Percentiles rank a stretch among this genome's conserved stretches.
phyloP scores from a whole-genome alignment of 2,113 vertebrate species.

The Podilymbus podiceps region DNA sequence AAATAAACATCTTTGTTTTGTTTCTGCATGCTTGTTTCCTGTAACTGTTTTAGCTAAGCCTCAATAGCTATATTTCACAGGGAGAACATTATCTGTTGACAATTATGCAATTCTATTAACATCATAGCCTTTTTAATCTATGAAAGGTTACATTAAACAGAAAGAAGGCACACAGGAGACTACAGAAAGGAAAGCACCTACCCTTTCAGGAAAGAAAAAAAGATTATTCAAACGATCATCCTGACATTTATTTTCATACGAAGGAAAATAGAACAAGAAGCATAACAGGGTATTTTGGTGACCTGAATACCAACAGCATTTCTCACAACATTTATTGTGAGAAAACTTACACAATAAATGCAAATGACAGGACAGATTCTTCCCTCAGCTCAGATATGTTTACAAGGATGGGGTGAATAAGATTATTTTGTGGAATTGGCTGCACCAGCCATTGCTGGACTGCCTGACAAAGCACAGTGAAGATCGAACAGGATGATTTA shows the following conservation, averaged over 20 bases:
- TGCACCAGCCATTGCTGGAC: background rate
- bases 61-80: constrained; percentile 57
- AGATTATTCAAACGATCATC: constrained; percentile 32
- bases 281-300: background rate
- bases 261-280: constrained; percentile 40
- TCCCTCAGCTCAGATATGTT: background rate
- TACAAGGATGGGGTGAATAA: background rate
- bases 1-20: constrained; percentile 70
- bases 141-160: constrained; percentile 56
- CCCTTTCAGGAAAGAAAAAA: background rate
- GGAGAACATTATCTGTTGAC: constrained; percentile 67
- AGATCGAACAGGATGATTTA: background rate
- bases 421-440: background rate
- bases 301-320: constrained; percentile 8
- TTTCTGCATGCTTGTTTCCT: constrained; percentile 53
- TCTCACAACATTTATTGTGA: no score
- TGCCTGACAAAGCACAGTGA: background rate
- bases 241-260: constrained; percentile 52
- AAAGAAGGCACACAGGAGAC: constrained; percentile 44
- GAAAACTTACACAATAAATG: constrained; percentile 35
- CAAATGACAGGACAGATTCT: background rate
- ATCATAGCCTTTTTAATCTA: constrained; percentile 70
- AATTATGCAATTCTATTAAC: constrained; percentile 71
- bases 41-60: constrained; percentile 50
- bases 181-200: constrained; percentile 9